Conservation (phyloP, 2,888 invertebrate species). For the Chalcosyrphus nemorum region DNA sequence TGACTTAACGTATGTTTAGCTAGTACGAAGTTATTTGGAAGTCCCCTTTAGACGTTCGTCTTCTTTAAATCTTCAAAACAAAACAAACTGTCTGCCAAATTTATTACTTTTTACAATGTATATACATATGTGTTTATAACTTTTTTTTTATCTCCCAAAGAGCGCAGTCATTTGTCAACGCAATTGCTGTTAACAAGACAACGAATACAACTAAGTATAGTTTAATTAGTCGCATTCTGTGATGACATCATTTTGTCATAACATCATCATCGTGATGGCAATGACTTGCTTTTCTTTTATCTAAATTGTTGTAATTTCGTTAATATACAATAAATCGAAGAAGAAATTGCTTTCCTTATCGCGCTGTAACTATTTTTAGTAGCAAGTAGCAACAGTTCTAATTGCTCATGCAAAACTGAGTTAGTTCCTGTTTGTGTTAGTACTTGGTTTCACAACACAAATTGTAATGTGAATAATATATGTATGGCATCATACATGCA, state of each 20-base stretch:
- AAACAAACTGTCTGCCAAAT: neutral
- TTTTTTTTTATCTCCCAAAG: neutral
- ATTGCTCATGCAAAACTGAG: neutral
- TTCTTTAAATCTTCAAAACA: neutral
- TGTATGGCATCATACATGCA: slow-evolving; percentile 5
- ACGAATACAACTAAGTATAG: neutral
- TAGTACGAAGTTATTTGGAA: too few relatives aligned
- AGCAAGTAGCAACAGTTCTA: neutral
- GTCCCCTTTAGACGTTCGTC: too few relatives aligned
- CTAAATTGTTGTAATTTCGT: neutral
- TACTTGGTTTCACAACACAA: neutral
- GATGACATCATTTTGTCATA: slow-evolving; percentile 13
- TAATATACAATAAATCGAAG: too few relatives aligned
- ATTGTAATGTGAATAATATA: neutral
- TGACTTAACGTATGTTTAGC: too few relatives aligned
- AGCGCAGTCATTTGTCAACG: neutral
- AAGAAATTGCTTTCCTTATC: slow-evolving; percentile 2
- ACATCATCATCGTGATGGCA: neutral
- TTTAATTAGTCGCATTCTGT: neutral
- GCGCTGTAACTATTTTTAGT: slow-evolving; percentile 7
- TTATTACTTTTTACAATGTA: neutral
- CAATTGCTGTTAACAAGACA: neutral
- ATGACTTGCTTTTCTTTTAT: neutral
- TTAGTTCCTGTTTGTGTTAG: neutral
- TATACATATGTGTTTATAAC: too few relatives aligned